Evolutionary conservation across 2,113 vertebrate genomes (phyloP), one percentile per base, ranked within the genome.

Genomic region (Herpetotheres cachinnans): DNA sequence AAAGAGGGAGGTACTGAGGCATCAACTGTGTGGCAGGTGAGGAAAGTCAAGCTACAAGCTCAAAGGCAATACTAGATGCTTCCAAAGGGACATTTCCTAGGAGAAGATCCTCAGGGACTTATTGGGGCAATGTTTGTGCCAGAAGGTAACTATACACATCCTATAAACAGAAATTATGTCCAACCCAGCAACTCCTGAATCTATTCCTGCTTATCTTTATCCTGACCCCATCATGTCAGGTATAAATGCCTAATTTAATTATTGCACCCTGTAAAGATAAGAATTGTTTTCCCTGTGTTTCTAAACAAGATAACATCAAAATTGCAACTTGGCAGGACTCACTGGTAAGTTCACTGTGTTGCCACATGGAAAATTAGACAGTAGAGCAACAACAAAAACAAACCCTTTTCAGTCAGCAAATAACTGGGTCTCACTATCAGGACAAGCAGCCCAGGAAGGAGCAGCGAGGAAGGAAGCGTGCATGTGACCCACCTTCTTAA

Each of bases 291-390:
- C 91, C 40, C 9, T 56, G 77, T 26, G 88, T 97, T 96, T 85
- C 92, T 95, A 97, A 97, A 92, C 46, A 94, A 95, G 97, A 97
- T 97, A 95, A 65, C 30, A 96, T 97, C 96, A 90, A 90, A 93
- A 94, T 81, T 93, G 95, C 84, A 89, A 13, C 44, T 92, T 95
- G 95, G 92, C 96, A 92, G 30, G 21, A 27, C 79, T 92, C 81
- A 89, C 80, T 78, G 82, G 29, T 93, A 95, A 91, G 81, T 94
- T 93, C 70, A 69, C 86, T 80, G 30, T 40, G 26, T 95, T 97
- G 91, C 93, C 81, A 96, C 76, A 93, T 86, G 76, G 96, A 96
- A 96, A 95, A 97, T 90, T 66, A 92, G 67, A 72, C 42, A 80
- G 72, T 59, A 87, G 78, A 90, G 54, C 70, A 93, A 85, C 12